A percentile compares a stretch with the other conserved stretches of the same genome.
Conservation (phyloP, 1,140 invertebrate species). For the Episyrphus balteatus region DNA sequence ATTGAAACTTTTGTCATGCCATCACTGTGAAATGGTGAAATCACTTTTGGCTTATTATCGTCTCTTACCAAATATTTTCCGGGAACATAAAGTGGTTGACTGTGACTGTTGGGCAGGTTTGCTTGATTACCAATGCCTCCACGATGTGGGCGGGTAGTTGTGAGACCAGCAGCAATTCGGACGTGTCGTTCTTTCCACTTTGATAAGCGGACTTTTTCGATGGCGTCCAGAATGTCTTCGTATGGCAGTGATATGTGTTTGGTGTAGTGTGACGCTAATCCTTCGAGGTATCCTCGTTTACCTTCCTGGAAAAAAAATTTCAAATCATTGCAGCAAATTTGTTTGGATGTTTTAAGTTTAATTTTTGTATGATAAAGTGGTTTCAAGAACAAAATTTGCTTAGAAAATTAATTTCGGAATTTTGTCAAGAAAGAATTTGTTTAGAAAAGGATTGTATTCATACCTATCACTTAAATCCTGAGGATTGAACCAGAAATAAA, state of each 20-base stretch:
- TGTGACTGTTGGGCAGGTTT: slow-evolving; percentile 35
- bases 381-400: no score
- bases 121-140: slow-evolving; percentile 33
- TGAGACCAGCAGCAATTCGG: slow-evolving; percentile 41
- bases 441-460: no score
- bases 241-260: slow-evolving; percentile 81
- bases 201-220: slow-evolving; percentile 47
- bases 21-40: neutral
- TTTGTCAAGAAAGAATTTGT: no score
- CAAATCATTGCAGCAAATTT: neutral
- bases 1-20: neutral
- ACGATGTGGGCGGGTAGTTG: slow-evolving; percentile 10
- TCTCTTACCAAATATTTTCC: slow-evolving; percentile 76
- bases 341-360: neutral
- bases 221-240: slow-evolving; percentile 67
- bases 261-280: slow-evolving; percentile 77
- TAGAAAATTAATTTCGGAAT: no score
- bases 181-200: slow-evolving; percentile 52
- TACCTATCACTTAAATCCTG: no score
- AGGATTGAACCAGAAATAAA: no score
- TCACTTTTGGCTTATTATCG: neutral
- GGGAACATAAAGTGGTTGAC: slow-evolving; percentile 72
- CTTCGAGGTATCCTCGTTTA: slow-evolving; percentile 78
- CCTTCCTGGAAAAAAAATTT: slow-evolving; percentile 55
- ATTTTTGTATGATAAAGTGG: no score